phyloP scores from a whole-genome alignment of 2,797 vertebrate species.

The Mormyrops boulengeri region DNA sequence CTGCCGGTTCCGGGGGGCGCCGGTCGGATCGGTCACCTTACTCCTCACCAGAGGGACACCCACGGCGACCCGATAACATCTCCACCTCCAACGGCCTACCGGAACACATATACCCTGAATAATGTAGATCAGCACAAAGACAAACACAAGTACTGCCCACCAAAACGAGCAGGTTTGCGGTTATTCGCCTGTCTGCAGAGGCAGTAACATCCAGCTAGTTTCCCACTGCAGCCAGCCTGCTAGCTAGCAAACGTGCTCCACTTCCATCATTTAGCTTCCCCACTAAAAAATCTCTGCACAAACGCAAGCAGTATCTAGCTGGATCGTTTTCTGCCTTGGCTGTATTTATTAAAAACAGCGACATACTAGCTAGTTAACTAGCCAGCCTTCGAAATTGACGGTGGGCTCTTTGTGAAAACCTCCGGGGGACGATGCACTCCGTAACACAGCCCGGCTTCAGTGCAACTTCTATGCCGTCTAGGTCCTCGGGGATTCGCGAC shows the following conservation, averaged over 20 bases:
- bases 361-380: neutral
- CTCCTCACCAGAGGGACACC: neutral
- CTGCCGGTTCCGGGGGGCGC: neutral
- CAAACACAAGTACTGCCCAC: neutral
- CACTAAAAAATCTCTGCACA: neutral
- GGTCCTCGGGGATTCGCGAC: too few relatives aligned
- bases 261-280: neutral
- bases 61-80: neutral
- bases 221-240: neutral
- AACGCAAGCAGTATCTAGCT: neutral
- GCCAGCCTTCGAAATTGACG: neutral
- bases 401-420: neutral
- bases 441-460: neutral
- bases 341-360: neutral
- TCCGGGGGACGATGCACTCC: neutral
- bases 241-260: neutral
- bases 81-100: neutral
- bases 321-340: neutral
- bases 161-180: neutral
- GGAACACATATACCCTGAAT: neutral
- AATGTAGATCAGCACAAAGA: neutral
- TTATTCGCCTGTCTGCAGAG: neutral
- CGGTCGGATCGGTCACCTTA: neutral
- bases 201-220: neutral
- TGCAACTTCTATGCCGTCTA: neutral